Evolutionary conservation across 2,113 vertebrate genomes (phyloP).

Genomic region (Tympanuchus pallidicinctus): DNA sequence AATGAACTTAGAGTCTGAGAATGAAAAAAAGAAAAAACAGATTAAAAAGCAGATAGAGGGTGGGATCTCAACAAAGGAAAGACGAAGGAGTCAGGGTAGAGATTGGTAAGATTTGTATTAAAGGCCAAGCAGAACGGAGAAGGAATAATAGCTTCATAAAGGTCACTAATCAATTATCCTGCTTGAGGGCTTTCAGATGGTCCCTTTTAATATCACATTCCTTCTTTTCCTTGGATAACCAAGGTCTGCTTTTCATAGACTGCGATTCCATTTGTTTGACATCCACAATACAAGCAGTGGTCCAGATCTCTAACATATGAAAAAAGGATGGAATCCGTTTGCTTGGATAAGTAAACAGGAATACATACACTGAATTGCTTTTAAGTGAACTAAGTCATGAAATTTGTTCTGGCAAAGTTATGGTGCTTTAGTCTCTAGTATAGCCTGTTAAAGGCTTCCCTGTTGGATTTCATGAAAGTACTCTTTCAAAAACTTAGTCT

Average conservation of each 20-base stretch:
- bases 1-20: not conserved
- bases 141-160: not conserved
- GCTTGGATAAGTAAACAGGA: fast-evolving
- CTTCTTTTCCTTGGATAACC: not conserved
- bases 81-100: not conserved
- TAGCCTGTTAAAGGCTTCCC: not conserved
- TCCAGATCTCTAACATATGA: not conserved
- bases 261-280: not conserved
- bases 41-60: too few relatives aligned
- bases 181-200: not conserved
- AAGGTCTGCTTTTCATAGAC: not conserved
- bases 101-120: not conserved
- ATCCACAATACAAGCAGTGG: not conserved
- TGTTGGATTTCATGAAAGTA: not conserved
- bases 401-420: not conserved
- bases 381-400: not conserved
- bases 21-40: not conserved
- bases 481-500: not conserved
- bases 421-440: not conserved
- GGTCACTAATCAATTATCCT: not conserved
- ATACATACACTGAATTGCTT: not conserved
- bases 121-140: not conserved
- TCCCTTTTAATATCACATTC: not conserved
- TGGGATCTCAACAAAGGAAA: not conserved
- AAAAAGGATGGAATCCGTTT: not conserved